Conservation (phyloP, 1,140 invertebrate species). For the Stenopsyche tienmushanensis region DNA sequence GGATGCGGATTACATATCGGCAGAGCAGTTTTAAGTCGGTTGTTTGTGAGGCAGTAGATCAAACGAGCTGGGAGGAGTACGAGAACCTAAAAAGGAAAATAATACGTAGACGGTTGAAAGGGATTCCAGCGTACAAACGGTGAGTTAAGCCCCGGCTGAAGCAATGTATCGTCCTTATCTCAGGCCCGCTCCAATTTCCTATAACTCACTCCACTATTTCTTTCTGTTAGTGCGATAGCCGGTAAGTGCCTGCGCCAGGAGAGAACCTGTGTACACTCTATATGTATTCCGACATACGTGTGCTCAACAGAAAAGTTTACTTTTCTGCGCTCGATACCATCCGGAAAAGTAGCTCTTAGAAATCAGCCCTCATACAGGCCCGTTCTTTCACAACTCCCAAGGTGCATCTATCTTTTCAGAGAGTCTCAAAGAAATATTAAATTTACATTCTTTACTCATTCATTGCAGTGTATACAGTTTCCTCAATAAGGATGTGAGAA, state of each 20-base stretch:
- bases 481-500: too few species aligned
- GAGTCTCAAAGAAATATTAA: too few species aligned
- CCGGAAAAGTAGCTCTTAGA: constrained; percentile 5
- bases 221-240: not conserved
- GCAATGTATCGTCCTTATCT: constrained; percentile 27
- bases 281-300: not conserved
- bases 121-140: constrained; percentile 22
- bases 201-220: constrained; percentile 22
- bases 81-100: constrained; percentile 7
- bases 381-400: too few species aligned
- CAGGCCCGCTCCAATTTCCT: constrained; percentile 24
- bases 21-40: not conserved
- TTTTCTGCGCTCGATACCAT: not conserved
- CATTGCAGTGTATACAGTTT: too few species aligned
- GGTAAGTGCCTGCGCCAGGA: constrained; percentile 7
- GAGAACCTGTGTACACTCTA: not conserved
- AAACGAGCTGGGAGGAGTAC: not conserved
- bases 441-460: too few species aligned
- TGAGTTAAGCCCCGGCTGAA: constrained; percentile 17
- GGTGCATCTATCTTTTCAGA: too few species aligned
- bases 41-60: not conserved
- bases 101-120: constrained; percentile 15
- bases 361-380: not conserved
- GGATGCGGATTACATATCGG: constrained; percentile 6
- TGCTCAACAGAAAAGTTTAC: constrained; percentile 15